Percentiles rank a stretch among this genome's conserved stretches.
phyloP scores from a whole-genome alignment of 2,888 invertebrate genomes.

The Erynnis tages region DNA sequence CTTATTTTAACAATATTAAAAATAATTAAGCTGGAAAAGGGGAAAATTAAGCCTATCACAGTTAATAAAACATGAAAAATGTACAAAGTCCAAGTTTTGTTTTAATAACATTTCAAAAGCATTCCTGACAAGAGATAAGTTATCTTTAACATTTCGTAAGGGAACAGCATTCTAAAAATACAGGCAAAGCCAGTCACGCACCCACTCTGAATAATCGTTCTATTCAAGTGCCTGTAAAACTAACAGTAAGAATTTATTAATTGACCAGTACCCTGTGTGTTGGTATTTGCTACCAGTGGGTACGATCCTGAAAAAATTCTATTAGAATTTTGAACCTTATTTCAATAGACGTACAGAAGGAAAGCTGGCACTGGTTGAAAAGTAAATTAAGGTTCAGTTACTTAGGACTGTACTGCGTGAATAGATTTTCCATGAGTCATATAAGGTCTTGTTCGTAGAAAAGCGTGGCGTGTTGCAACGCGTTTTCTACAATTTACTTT shows the following conservation, averaged over 20 bases:
- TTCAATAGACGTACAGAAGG: not conserved
- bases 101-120: conserved; percentile 1
- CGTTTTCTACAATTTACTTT: not conserved
- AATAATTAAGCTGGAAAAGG: no score
- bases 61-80: conserved; percentile 2
- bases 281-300: conserved; percentile 17
- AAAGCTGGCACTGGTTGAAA: conserved; percentile 4
- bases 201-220: conserved; percentile 24
- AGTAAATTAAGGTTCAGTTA: conserved; percentile 20
- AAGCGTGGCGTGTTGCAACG: conserved; percentile 2
- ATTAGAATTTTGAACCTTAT: conserved; percentile 16
- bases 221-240: conserved; percentile 27
- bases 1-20: no score
- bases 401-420: conserved; percentile 13
- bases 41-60: no score
- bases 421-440: conserved; percentile 18
- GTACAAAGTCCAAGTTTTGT: not conserved
- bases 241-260: conserved; percentile 27
- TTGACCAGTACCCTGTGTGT: conserved; percentile 18
- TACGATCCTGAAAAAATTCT: not conserved
- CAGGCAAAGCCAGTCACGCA: conserved; percentile 24
- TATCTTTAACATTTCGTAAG: conserved; percentile 12
- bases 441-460: not conserved
- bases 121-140: conserved; percentile 15
- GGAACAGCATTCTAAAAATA: conserved; percentile 23